A percentile compares a stretch with the other conserved stretches of the same genome.
Evolutionary conservation across 2,797 vertebrate species (phyloP).

Genomic region (Tapirus indicus): DNA sequence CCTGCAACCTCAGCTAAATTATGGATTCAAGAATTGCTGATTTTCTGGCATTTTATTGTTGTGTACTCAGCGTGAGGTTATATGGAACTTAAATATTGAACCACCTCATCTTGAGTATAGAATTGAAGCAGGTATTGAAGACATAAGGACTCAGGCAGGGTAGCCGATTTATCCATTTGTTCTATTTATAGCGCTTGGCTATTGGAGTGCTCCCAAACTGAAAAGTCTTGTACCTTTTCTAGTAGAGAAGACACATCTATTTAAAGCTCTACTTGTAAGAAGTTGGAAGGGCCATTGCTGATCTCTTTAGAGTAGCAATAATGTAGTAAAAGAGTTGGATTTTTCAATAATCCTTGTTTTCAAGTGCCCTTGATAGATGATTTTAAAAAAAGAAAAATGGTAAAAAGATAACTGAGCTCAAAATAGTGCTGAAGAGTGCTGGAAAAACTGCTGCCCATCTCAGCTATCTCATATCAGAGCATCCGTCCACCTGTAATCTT

Average conservation of each 20-base stretch:
- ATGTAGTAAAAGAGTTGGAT: not conserved
- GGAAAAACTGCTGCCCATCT: not conserved
- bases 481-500: constrained; percentile 25
- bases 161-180: not conserved
- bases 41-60: not conserved
- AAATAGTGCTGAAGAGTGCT: not conserved
- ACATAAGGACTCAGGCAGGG: not conserved
- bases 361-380: not conserved
- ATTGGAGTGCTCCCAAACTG: not conserved
- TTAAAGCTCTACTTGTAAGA: not conserved
- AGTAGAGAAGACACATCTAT: not conserved
- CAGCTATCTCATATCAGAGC: not conserved
- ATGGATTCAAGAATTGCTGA: not conserved
- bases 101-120: not conserved
- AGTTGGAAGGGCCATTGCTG: not conserved
- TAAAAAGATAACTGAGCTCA: not conserved
- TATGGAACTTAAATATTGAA: constrained; percentile 21
- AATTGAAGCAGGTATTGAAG: not conserved
- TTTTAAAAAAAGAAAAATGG: not conserved
- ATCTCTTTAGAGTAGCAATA: not conserved
- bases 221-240: not conserved
- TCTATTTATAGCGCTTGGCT: not conserved
- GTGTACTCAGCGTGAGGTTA: not conserved
- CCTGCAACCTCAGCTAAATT: not conserved
- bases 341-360: constrained; percentile 24